Conservation (phyloP, 2,888 invertebrate genomes). For the Fissipunctia ypsillon region DNA sequence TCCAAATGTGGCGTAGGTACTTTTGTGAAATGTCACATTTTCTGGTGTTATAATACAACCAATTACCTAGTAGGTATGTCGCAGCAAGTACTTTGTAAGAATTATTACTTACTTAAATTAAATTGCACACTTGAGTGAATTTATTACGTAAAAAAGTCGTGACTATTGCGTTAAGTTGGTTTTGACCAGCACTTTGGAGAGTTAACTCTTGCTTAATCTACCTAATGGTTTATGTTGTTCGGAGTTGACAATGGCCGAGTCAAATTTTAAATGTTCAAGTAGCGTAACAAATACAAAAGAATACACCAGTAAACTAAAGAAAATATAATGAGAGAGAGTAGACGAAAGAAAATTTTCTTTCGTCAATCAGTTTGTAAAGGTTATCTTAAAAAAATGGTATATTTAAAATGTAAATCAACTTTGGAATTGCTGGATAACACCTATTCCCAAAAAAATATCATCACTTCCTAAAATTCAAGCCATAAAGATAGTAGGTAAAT, state of each 20-base stretch:
- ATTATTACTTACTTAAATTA: constrained; percentile 31
- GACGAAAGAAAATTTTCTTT: background rate
- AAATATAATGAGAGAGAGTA: background rate
- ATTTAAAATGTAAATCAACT: background rate
- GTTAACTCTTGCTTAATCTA: constrained; percentile 32
- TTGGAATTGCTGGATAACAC: background rate
- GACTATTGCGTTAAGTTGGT: constrained; percentile 20
- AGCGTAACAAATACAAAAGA: background rate
- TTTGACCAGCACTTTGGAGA: constrained; percentile 21
- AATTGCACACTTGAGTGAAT: constrained; percentile 48
- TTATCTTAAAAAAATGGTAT: too few relatives aligned
- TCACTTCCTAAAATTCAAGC: background rate
- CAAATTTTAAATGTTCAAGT: background rate
- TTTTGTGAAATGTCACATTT: constrained; percentile 17
- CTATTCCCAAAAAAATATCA: background rate
- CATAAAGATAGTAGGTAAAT: too few relatives aligned
- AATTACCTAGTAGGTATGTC: constrained; percentile 8
- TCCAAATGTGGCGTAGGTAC: background rate
- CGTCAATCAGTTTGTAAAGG: background rate
- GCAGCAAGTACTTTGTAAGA: constrained; percentile 13
- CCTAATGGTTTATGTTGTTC: constrained; percentile 13
- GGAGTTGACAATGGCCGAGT: constrained; percentile 3
- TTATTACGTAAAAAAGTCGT: constrained; percentile 46
- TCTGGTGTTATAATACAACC: constrained; percentile 7
- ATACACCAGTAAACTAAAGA: background rate